These are phyloP conservation scores for Drosophila multiciliata DNA, from an alignment of 2,888 invertebrate genomes.

Conservation along the genomic window DNA sequence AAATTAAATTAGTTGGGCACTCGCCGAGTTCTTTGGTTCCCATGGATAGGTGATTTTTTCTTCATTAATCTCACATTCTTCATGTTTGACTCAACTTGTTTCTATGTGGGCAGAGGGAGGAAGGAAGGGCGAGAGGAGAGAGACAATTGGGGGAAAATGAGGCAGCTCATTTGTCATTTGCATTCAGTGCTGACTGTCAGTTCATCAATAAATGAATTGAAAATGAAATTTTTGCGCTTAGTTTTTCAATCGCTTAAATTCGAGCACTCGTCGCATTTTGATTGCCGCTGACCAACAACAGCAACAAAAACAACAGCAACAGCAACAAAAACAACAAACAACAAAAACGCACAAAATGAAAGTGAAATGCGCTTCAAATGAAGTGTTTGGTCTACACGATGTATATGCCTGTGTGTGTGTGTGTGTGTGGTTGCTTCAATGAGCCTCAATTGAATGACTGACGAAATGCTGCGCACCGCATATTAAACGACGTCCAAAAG, in stretches of 20 bases:
- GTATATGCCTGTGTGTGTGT: constrained; percentile 11
- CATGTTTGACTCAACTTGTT: background rate
- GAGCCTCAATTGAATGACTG: constrained; percentile 73
- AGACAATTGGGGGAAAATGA: constrained; percentile 18
- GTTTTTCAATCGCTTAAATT: constrained; percentile 46
- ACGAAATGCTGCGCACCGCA: constrained; percentile 70
- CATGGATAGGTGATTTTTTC: background rate
- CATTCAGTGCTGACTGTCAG: constrained; percentile 61
- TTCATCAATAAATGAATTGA: constrained; percentile 74
- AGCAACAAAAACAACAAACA: constrained; percentile 1
- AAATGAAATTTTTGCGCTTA: constrained; percentile 71
- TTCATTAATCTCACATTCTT: constrained; percentile 8
- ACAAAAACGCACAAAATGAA: constrained; percentile 59
- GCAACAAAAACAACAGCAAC: background rate
- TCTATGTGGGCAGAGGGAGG: background rate
- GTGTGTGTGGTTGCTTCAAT: constrained; percentile 60
- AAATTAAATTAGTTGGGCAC: background rate
- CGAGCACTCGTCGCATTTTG: constrained; percentile 57
- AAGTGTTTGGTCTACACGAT: constrained; percentile 53
- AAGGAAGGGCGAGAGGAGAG: background rate
- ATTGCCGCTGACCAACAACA: constrained; percentile 51
- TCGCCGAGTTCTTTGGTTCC: background rate
- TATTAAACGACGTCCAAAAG: constrained; percentile 65
- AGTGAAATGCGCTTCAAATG: constrained; percentile 78
- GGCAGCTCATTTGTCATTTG: constrained; percentile 65